Conservation (phyloP, 2,113 vertebrate species). For the Phaetusa simplex region DNA sequence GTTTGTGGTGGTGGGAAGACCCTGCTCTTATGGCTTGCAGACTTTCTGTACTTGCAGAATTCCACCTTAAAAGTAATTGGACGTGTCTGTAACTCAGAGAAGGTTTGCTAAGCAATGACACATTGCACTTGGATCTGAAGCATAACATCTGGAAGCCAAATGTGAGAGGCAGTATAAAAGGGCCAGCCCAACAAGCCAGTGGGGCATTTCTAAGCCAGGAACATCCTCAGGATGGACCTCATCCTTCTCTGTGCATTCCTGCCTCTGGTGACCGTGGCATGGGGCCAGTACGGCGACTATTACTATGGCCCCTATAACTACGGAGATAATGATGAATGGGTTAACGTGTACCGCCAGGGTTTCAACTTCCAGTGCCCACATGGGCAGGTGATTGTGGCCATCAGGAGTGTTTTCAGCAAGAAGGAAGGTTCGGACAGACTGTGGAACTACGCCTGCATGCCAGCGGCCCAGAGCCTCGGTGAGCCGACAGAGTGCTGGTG, state of each 20-base stretch:
- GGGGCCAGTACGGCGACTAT: conserved; percentile 76
- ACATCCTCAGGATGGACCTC: conserved; percentile 77
- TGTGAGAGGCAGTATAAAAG: conserved; percentile 78
- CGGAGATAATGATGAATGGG: conserved; percentile 85
- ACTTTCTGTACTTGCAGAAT: conserved; percentile 40
- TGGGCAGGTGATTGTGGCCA: conserved; percentile 88
- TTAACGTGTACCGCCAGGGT: conserved; percentile 89
- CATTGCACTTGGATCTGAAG: conserved; percentile 78
- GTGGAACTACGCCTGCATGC: conserved; percentile 94
- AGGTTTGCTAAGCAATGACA: conserved; percentile 79
- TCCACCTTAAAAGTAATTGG: conserved; percentile 80
- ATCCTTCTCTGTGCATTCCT: conserved; percentile 72
- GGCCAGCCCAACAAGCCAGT: conserved; percentile 61
- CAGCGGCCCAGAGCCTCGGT: conserved; percentile 83
- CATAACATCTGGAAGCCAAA: conserved; percentile 93
- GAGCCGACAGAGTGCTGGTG: conserved; percentile 96
- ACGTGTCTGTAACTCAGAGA: conserved; percentile 33
- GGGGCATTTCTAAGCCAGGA: conserved; percentile 54
- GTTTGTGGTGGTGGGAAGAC: not conserved
- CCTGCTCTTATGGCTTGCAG: not conserved
- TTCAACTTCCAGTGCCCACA: conserved; percentile 97
- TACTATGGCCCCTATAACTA: conserved; percentile 75
- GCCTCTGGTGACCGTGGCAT: conserved; percentile 71
- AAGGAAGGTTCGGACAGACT: conserved; percentile 89
- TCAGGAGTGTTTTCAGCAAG: conserved; percentile 89